These are phyloP conservation scores for Otocyon megalotis DNA, from an alignment of 2,113 vertebrate species.

Conservation along the genomic window DNA sequence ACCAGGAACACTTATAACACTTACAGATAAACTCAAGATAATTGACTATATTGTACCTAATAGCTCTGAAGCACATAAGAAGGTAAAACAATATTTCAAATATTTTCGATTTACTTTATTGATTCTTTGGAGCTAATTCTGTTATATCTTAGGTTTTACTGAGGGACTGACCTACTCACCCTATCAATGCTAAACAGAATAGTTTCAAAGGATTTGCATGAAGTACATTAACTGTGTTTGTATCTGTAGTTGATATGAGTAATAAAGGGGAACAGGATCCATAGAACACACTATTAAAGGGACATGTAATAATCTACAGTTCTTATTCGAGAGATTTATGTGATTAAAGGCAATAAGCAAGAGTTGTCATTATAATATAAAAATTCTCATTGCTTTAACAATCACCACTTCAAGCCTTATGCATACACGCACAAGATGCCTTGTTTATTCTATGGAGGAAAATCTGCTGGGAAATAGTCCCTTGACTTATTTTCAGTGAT, in stretches of 20 bases:
- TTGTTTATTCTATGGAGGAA: background rate
- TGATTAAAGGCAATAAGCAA: background rate
- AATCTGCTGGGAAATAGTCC: background rate
- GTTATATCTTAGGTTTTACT: background rate
- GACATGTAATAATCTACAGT: background rate
- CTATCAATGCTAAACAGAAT: background rate
- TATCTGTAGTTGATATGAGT: background rate
- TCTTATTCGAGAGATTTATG: background rate
- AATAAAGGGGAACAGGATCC: background rate
- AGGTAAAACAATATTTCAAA: background rate
- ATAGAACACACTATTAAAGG: background rate
- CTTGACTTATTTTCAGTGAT: background rate
- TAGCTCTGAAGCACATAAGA: background rate
- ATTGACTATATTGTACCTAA: background rate
- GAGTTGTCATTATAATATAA: background rate
- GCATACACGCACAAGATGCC: background rate
- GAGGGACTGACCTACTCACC: background rate
- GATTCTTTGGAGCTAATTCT: background rate
- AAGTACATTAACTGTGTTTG: background rate
- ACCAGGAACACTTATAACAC: background rate
- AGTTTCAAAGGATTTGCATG: background rate
- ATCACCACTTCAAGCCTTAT: background rate
- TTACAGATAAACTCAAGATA: background rate
- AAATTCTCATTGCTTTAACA: background rate
- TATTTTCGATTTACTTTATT: background rate